Evolutionary conservation across 2,888 invertebrate species (phyloP), one percentile per base, ranked within the genome.

Genomic region (Girardia tigrina): DNA sequence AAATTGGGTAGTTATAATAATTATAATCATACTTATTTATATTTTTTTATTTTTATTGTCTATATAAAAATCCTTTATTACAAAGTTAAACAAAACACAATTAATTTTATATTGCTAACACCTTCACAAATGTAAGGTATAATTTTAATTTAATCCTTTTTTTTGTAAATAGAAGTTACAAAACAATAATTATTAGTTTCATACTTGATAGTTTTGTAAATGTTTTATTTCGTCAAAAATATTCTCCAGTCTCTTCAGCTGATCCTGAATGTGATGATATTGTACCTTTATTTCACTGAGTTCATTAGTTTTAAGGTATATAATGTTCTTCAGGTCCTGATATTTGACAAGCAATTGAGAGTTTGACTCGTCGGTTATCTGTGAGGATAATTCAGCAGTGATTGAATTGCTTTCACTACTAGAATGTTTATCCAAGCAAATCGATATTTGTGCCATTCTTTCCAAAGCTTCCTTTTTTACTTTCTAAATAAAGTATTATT

Each of bases 381-480:
- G 56, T 6, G 56, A 56, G 2, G 56, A 56, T 4, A 56, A n/a
- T 56, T 56, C 56, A 16, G 56, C 56, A 56, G n/a, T 56, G 23
- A 56, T 56, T 56, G 56, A 56, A n/a, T 56, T 56, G 23, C 23
- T 56, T 16, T 56, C 56, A 56, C 56, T 56, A 23, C 23, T 56
- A 8, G 56, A 56, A 20, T 56, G 56, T 56, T 56, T 56, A 56
- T 56, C 56, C 23, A 56, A 56, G 4, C 56, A n/a, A 4, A 56
- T 56, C n/a, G 56, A 56, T 20, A 56, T 56, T 56, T 56, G 56
- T 20, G 56, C 56, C 23, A 56, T 56, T 56, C 56, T 56, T 56
- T 56, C 56, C 56, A 56, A 56, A 20, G 56, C n/a, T 56, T 56
- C 56, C n/a, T 56, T 56, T 56, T 56, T 56, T 6, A 56, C 56